Base-by-base conservation (phyloP, 2,797 vertebrate genomes). In the Sternarchorhynchus goeldii region DNA sequence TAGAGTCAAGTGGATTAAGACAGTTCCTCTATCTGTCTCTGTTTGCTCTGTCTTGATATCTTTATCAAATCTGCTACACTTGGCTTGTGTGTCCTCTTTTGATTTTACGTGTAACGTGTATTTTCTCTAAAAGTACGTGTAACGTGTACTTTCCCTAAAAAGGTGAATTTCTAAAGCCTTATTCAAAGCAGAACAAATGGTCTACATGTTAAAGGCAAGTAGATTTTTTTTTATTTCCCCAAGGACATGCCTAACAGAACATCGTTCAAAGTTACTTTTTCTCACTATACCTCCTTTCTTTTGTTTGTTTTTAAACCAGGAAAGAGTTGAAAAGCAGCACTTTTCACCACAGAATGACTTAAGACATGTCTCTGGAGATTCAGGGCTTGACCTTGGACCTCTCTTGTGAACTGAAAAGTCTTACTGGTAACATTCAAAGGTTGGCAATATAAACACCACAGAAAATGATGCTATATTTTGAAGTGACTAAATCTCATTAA, bases 191-290 rank as follows among this genome's bases (percentile, higher is more conserved):
- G 81, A 85, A 80, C 76, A 50, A 50, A 68, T 75, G 79, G 87
- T 81, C 82, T 75, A 83, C 86, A 80, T 87, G 89, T 88, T 89
- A 91, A 91, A 92, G 84, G 84, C 85, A 87, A 90, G 90, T 83
- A 88, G 82, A 84, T 53, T 81, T 89, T 81, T 89, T 89, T 90
- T 85, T 87, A 86, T 87, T 83, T 91, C 88, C 87, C 86, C 59
- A 53, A 81, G 87, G 88, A 86, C 78, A 17, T 50, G 17, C 59
- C 72, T 82, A 81, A 82, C 25, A 25, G 25, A 25, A 25, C 87
- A 81, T 66, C 68, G 29, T 57, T 21, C 71, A 57, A 77, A 66
- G 58, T 63, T 39, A 36, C 20, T 64, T 3, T 79, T 53, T 73
- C 25, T 62, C 41, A 64, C 29, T 71, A 67, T 41, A 74, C 56